Evolutionary conservation across 2,888 invertebrate genomes (phyloP), one percentile per base, ranked within the genome.

Genomic region (Stegophylla sp.): DNA sequence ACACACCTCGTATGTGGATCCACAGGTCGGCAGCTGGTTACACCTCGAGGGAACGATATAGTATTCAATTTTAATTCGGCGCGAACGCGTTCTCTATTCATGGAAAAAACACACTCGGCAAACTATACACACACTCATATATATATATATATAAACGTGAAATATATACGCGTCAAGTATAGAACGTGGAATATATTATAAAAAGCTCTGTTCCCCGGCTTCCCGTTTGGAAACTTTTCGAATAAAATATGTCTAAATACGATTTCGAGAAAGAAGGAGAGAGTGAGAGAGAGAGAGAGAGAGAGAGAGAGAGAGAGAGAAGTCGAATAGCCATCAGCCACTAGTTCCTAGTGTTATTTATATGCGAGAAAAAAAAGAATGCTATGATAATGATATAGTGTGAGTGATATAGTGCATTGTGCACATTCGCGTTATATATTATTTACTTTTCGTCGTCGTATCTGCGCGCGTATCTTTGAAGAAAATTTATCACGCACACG

Each of bases 231-330:
- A 66, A 76, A 66, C 41, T 76, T 76, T 76, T 63, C n/a, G 43
- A 53, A 76, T 76, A 76, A 66, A n/a, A n/a, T n/a, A 76, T 43
- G 66, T 66, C 51, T 66, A 63, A 51, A 51, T 63, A 63, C 51
- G 20, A 75, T 75, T 75, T 43, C 5, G 59, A 45, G 26, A 13
- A 59, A 43, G 23, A 73, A n/a, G n/a, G n/a, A n/a, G n/a, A n/a
- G n/a, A n/a, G n/a, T n/a, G n/a, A n/a, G n/a, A n/a, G n/a, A n/a
- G n/a, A n/a, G n/a, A n/a, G n/a, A n/a, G n/a, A n/a, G n/a, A n/a
- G n/a, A n/a, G n/a, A n/a, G n/a, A n/a, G n/a, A n/a, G n/a, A n/a
- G n/a, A n/a, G n/a, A n/a, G n/a, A n/a, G n/a, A n/a, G n/a, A 73
- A 73, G 59, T 64, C 17, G 48, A 64, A 51, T 23, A 48, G 63